phyloP scores from a whole-genome alignment of 2,113 vertebrate species.

The Ictidomys tridecemlineatus region DNA sequence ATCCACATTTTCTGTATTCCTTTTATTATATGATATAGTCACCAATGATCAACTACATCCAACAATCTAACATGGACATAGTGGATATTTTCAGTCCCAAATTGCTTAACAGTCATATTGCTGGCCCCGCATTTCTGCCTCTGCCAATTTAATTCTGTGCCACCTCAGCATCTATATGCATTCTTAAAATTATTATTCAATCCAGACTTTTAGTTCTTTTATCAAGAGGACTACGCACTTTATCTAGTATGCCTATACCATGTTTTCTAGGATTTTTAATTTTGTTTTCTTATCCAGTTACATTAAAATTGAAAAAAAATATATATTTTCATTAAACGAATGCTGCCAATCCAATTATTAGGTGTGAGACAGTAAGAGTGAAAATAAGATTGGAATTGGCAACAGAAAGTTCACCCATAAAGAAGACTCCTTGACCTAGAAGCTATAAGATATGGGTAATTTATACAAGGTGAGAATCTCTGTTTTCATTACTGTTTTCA shows the following conservation, averaged over 20 bases:
- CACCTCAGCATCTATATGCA: not conserved
- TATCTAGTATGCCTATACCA: not conserved
- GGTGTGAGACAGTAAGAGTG: not conserved
- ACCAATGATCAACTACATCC: not conserved
- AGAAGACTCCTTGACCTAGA: not conserved
- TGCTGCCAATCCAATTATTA: not conserved
- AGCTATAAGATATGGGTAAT: not conserved
- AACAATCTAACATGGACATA: not conserved
- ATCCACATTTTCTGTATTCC: not conserved
- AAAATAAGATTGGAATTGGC: not conserved
- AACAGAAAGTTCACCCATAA: not conserved
- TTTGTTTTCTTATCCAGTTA: not conserved
- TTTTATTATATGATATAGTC: not conserved
- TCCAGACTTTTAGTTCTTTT: not conserved
- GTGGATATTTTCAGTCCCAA: not conserved
- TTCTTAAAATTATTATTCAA: not conserved
- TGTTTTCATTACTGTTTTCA: not conserved
- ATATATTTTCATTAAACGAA: not conserved
- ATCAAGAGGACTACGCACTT: not conserved
- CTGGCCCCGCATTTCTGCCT: not conserved
- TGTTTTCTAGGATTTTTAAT: not conserved
- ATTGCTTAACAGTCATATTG: not conserved
- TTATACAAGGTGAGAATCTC: not conserved
- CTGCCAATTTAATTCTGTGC: not conserved
- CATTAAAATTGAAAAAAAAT: not conserved